Conservation (phyloP, 2,113 vertebrate species). For the Mohoua ochrocephala region DNA sequence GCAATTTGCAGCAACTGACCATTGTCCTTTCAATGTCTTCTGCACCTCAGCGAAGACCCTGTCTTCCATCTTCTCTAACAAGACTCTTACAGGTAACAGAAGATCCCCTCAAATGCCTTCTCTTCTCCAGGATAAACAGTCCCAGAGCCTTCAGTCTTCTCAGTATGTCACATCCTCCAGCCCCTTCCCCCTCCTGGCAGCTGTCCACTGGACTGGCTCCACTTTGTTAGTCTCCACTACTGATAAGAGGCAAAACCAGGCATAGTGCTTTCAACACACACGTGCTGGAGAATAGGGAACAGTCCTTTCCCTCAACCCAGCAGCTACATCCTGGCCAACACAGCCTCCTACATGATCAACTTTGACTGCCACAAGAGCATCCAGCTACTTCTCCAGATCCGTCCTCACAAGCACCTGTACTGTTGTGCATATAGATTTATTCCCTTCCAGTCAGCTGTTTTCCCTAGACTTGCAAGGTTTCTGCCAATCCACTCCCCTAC, state of each 20-base stretch:
- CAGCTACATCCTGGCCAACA: background rate
- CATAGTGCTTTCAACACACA: background rate
- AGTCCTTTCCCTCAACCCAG: background rate
- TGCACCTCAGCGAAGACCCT: background rate
- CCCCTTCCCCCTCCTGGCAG: background rate
- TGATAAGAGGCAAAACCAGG: background rate
- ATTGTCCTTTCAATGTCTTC: background rate
- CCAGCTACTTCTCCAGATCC: background rate
- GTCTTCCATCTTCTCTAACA: background rate
- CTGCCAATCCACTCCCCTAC: background rate
- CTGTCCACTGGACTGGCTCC: background rate
- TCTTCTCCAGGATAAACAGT: background rate
- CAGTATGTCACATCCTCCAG: background rate
- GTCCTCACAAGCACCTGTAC: background rate
- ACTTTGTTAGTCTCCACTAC: background rate
- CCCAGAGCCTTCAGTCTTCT: background rate
- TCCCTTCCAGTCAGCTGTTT: background rate
- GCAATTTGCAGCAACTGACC: background rate
- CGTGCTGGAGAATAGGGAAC: background rate
- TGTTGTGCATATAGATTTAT: accelerated
- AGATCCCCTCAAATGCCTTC: background rate
- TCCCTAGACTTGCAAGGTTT: background rate
- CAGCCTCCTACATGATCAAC: background rate
- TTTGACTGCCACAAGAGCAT: background rate
- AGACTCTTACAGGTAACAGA: background rate